Evolutionary conservation across 2,888 invertebrate species (phyloP).

Genomic region (Cacoxenus indagator): DNA sequence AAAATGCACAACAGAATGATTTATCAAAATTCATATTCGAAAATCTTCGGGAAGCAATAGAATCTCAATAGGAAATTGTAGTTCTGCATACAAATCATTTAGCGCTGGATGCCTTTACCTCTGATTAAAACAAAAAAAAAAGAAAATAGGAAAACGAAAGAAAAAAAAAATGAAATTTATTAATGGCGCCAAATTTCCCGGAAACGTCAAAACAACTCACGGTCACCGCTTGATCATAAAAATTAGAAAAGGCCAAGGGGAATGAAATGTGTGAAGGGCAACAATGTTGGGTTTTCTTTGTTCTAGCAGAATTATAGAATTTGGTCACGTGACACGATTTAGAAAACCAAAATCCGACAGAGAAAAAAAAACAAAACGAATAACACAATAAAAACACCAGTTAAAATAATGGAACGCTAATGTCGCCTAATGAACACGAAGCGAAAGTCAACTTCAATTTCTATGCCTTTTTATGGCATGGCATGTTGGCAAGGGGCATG

Average conservation of each 20-base stretch:
- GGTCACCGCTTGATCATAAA: slow-evolving; percentile 49
- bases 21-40: no score
- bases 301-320: slow-evolving; percentile 56
- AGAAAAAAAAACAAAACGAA: slow-evolving; percentile 12
- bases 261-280: not conserved
- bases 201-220: slow-evolving; percentile 64
- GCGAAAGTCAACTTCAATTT: not conserved
- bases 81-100: no score
- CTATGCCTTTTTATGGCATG: not conserved
- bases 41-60: no score
- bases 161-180: slow-evolving; percentile 8
- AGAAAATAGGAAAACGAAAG: not conserved
- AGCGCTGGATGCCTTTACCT: not conserved
- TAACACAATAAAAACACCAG: slow-evolving; percentile 27
- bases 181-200: slow-evolving; percentile 63
- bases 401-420: slow-evolving; percentile 18
- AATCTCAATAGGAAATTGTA: no score
- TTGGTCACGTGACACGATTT: slow-evolving; percentile 66
- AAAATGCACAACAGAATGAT: no score
- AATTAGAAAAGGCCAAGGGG: not conserved
- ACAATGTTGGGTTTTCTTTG: slow-evolving; percentile 9
- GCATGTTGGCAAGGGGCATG: not conserved
- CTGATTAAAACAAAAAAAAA: not conserved
- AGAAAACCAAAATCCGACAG: slow-evolving; percentile 43
- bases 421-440: slow-evolving; percentile 7